Percentiles rank a stretch among this genome's conserved stretches.
These are phyloP conservation scores for Plebejus argus DNA, from an alignment of 2,888 invertebrate genomes.

Conservation along the genomic window DNA sequence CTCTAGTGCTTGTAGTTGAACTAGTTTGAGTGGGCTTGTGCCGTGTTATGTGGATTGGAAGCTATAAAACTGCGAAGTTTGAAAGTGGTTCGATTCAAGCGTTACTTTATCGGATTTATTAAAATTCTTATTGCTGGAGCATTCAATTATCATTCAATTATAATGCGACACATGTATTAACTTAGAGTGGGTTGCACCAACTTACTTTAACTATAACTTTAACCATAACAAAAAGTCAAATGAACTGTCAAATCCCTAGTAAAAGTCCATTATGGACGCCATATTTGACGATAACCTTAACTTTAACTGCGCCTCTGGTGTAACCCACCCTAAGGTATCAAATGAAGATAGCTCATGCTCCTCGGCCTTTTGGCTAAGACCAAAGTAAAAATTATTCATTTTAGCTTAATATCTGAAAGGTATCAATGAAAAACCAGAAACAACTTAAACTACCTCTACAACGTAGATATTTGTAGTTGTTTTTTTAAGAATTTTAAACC, in stretches of 20 bases:
- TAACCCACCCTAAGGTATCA: no score
- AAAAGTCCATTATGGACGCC: no score
- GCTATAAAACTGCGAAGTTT: not conserved
- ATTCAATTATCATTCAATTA: not conserved
- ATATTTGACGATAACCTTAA: no score
- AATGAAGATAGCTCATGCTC: no score
- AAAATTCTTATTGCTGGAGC: not conserved
- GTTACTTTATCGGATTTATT: not conserved
- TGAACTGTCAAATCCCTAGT: no score
- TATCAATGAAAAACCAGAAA: not conserved
- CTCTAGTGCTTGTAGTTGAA: slow-evolving; percentile 23
- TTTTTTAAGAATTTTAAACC: no score
- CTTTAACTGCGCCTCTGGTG: no score
- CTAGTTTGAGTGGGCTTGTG: slow-evolving; percentile 26
- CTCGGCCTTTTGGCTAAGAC: no score
- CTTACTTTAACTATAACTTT: no score
- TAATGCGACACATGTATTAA: not conserved
- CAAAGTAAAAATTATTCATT: not conserved
- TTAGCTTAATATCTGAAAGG: not conserved
- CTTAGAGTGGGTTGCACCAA: no score
- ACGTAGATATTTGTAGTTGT: no score
- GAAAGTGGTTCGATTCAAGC: slow-evolving; percentile 3
- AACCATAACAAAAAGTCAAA: no score
- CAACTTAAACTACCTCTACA: not conserved
- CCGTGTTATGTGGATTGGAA: slow-evolving; percentile 16